Evolutionary conservation across 2,113 vertebrate species (phyloP).

Genomic region (Phylloscopus whistleri): DNA sequence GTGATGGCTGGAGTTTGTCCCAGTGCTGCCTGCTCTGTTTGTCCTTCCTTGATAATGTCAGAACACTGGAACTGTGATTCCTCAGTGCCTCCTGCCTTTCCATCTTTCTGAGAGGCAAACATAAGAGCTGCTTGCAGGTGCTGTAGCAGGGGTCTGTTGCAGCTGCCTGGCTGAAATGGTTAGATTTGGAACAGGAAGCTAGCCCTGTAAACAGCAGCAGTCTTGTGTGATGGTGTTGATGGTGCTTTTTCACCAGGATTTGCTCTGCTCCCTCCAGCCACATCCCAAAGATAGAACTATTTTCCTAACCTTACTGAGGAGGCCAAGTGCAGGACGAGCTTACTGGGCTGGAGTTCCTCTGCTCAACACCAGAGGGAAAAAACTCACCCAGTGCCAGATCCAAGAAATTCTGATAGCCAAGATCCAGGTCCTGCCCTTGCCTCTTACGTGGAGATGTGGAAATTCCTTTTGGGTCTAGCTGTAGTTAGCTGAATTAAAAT

Average conservation of each 20-base stretch:
- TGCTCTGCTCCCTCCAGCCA: not conserved
- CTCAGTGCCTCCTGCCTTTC: not conserved
- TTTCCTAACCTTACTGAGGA: rapidly evolving
- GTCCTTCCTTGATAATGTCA: not conserved
- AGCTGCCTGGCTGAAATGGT: not conserved
- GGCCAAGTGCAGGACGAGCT: rapidly evolving
- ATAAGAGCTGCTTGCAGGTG: not conserved
- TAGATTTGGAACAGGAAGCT: not conserved
- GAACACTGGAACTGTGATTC: not conserved
- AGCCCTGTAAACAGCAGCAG: not conserved
- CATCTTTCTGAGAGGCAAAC: not conserved
- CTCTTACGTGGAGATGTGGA: not conserved
- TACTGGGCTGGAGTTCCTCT: not conserved
- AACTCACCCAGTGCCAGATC: not conserved
- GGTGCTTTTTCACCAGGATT: not conserved
- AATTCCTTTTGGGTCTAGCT: not conserved
- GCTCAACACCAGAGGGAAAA: not conserved
- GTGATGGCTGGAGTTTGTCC: not conserved
- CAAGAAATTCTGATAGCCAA: not conserved
- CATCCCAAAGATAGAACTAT: not conserved
- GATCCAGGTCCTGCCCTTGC: not conserved
- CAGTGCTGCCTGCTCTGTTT: not conserved
- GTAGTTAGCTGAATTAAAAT: not conserved
- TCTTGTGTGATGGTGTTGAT: not conserved
- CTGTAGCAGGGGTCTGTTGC: not conserved